Evolutionary conservation across 1,140 invertebrate species (phyloP).

Genomic region (Caenorhabditis elegans): WBcel235 BX284605.5:9577001-9577500

Average conservation of each 20-base stretch:
- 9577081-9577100: not conserved
- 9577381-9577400: not conserved
- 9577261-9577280: not conserved
- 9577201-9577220: not conserved
- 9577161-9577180: not conserved
- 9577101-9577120: not conserved
- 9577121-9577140: not conserved
- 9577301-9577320: not conserved
- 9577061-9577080: not conserved
- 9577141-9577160: constrained; percentile 15
- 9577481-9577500: constrained; percentile 38
- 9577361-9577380: not conserved
- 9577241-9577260: not conserved
- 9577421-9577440: constrained; percentile 12
- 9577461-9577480: constrained; percentile 31
- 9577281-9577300: not conserved
- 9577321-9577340: not conserved
- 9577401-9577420: not conserved
- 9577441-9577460: constrained; percentile 35
- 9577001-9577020: too few relatives aligned
- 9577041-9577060: too few relatives aligned
- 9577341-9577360: not conserved
- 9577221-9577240: not conserved
- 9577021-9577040: too few relatives aligned
- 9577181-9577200: too few relatives aligned